phyloP scores from a whole-genome alignment of 2,888 invertebrate genomes.

The Lamellibrachia columna region DNA sequence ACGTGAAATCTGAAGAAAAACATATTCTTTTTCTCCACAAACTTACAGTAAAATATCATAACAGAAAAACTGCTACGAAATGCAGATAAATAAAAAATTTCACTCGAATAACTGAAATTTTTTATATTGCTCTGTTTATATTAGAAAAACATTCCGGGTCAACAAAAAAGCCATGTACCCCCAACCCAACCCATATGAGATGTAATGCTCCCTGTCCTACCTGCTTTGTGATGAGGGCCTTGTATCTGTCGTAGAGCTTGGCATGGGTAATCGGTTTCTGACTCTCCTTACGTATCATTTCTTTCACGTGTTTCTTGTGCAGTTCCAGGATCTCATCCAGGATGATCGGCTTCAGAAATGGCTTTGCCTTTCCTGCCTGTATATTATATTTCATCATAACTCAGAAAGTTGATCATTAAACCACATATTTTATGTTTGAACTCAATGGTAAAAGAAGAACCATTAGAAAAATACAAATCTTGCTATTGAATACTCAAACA shows the following conservation, averaged over 20 bases:
- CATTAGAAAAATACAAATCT: no score
- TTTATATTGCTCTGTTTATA: no score
- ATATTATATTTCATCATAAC: background rate
- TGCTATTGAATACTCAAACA: no score
- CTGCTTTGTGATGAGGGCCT: constrained; percentile 64
- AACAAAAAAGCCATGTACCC: background rate
- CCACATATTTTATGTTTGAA: background rate
- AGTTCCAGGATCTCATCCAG: constrained; percentile 75
- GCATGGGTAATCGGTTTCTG: constrained; percentile 62
- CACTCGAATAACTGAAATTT: background rate
- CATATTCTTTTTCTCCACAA: background rate
- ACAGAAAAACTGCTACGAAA: background rate
- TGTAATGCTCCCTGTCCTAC: constrained; percentile 42
- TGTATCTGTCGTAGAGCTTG: constrained; percentile 76
- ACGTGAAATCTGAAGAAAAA: background rate
- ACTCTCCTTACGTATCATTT: constrained; percentile 63
- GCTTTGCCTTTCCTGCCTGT: constrained; percentile 54
- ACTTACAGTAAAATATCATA: background rate
- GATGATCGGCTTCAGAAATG: constrained; percentile 76
- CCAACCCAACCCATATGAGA: background rate
- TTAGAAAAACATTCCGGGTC: no score
- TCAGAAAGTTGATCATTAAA: background rate
- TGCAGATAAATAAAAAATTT: background rate
- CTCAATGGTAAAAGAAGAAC: no score
- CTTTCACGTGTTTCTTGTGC: constrained; percentile 73